These are phyloP conservation scores for Sarcophaga bullata DNA, from an alignment of 1,140 invertebrate species.

Conservation along the genomic window DNA sequence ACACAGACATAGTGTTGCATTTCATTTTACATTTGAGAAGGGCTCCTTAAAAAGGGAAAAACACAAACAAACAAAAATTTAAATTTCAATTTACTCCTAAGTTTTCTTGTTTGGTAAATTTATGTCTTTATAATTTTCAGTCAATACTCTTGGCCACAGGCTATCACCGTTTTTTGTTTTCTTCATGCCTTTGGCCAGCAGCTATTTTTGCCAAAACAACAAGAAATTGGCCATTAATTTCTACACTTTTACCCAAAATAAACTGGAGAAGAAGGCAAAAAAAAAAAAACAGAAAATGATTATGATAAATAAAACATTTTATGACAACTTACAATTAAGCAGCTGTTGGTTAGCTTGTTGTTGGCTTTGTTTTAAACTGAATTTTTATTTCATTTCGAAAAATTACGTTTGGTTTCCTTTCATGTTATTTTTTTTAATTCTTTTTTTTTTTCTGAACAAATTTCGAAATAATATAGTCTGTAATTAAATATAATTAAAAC, in stretches of 20 bases:
- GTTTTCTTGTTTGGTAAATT: background rate
- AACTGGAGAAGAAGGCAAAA: too few relatives aligned
- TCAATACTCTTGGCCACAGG: too few relatives aligned
- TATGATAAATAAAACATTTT: constrained; percentile 16
- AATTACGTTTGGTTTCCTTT: background rate
- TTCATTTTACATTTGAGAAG: too few relatives aligned
- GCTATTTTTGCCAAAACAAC: background rate
- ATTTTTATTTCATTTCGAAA: background rate
- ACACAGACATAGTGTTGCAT: background rate
- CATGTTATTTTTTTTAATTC: background rate
- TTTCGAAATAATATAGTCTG: constrained; percentile 4
- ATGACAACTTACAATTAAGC: constrained; percentile 14
- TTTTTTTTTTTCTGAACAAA: too few relatives aligned
- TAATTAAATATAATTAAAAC: constrained; percentile 12
- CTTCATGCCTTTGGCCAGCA: background rate
- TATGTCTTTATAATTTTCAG: background rate
- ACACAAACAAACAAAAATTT: too few relatives aligned
- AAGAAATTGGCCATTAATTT: constrained; percentile 6
- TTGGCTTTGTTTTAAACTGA: too few relatives aligned
- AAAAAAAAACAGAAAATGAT: background rate
- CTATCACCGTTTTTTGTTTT: background rate
- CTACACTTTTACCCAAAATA: background rate
- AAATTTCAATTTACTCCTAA: background rate
- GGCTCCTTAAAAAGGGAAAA: too few relatives aligned
- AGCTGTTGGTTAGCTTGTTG: background rate